Evolutionary conservation across 2,888 invertebrate species (phyloP).

Genomic region (Dryobotodes eremita): DNA sequence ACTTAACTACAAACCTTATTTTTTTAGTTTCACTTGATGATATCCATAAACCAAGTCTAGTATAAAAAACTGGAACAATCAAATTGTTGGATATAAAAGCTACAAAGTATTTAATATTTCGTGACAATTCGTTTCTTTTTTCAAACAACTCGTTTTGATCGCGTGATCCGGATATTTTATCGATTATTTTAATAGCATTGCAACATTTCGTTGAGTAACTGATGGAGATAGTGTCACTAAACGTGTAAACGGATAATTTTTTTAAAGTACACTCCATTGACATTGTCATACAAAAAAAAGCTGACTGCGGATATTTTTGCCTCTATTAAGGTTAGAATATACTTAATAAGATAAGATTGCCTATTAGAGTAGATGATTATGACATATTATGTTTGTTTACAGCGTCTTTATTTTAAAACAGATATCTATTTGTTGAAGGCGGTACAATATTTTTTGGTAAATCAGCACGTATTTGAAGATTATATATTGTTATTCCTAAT

Average conservation of each 20-base stretch:
- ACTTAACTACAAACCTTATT: neutral
- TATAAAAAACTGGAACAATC: constrained; percentile 5
- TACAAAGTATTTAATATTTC: constrained; percentile 19
- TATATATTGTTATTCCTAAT: neutral
- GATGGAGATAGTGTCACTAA: constrained; percentile 57
- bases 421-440: constrained; percentile 10
- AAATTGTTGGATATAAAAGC: constrained; percentile 8
- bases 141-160: constrained; percentile 35
- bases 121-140: constrained; percentile 43
- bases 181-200: constrained; percentile 65
- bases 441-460: constrained; percentile 4
- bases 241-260: constrained; percentile 43
- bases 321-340: neutral
- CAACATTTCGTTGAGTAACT: constrained; percentile 65
- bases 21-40: neutral
- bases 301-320: neutral
- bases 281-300: neutral
- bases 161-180: constrained; percentile 59
- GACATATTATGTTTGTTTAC: constrained; percentile 42
- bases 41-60: constrained; percentile 4
- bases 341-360: neutral
- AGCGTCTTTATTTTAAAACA: constrained; percentile 50
- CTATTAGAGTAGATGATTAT: neutral
- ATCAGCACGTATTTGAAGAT: neutral
- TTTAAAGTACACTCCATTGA: constrained; percentile 36